These are phyloP conservation scores for Harmothoe impar DNA, from an alignment of 2,888 invertebrate genomes.

Conservation along the genomic window DNA sequence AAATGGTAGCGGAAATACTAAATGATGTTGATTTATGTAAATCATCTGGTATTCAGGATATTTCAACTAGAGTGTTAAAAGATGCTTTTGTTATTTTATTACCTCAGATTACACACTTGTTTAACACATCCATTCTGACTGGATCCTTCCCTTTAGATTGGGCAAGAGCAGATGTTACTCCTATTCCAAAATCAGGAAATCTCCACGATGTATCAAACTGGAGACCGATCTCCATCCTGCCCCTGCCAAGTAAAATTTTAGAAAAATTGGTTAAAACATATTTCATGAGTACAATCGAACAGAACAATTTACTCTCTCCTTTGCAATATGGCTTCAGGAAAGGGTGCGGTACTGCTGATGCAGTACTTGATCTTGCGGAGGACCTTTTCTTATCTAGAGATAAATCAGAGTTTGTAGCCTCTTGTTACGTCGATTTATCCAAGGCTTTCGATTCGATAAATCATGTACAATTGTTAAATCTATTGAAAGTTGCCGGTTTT, in stretches of 20 bases:
- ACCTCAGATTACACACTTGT: background rate
- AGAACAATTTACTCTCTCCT: background rate
- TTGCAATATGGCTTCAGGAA: background rate
- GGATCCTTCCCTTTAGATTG: background rate
- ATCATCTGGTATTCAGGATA: background rate
- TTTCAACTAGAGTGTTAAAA: background rate
- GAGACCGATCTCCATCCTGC: background rate
- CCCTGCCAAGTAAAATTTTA: background rate
- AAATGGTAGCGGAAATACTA: too few relatives aligned
- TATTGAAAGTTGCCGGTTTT: background rate
- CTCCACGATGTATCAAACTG: background rate
- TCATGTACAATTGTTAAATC: background rate
- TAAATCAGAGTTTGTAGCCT: background rate
- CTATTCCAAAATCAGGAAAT: background rate
- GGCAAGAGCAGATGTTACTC: background rate
- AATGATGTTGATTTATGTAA: background rate
- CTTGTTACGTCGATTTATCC: background rate
- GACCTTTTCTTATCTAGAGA: background rate
- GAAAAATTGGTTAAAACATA: background rate
- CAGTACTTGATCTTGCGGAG: background rate
- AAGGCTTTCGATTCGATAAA: background rate
- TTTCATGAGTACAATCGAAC: background rate
- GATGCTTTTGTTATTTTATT: background rate
- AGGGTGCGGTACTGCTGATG: background rate
- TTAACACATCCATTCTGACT: background rate